Conservation (phyloP, 2,797 vertebrate genomes). For the Cercopithecus hamlyni region DNA sequence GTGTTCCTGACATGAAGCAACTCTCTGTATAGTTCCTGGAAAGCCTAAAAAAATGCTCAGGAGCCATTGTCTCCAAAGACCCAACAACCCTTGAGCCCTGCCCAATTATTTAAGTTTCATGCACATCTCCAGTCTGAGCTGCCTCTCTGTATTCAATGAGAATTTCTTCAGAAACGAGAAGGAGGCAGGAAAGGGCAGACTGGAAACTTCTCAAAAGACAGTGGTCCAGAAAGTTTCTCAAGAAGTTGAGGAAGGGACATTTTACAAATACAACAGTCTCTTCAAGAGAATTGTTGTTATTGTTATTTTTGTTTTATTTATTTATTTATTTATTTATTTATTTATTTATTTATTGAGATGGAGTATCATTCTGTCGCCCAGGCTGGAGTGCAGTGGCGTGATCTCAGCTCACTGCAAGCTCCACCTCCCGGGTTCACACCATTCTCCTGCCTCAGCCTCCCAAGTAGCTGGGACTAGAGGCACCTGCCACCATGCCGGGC, state of each 20-base stretch:
- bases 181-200: neutral
- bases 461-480: too few species aligned
- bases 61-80: neutral
- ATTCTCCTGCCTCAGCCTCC: too few species aligned
- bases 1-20: constrained; percentile 60
- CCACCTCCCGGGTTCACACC: too few species aligned
- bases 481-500: fast-evolving
- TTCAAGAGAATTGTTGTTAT: neutral
- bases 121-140: neutral
- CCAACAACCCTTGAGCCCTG: neutral
- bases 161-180: neutral
- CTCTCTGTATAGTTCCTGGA: constrained; percentile 45
- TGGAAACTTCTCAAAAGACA: neutral
- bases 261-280: neutral
- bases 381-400: too few species aligned
- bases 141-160: neutral
- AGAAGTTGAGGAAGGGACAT: neutral
- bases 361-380: too few species aligned
- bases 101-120: neutral
- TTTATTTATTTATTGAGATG: too few species aligned
- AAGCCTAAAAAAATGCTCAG: neutral
- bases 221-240: neutral
- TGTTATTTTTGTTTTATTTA: neutral
- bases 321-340: too few species aligned
- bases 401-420: too few species aligned